Base-by-base conservation (phyloP, 1,140 invertebrate genomes). In the Globodera rostochiensis region DNA sequence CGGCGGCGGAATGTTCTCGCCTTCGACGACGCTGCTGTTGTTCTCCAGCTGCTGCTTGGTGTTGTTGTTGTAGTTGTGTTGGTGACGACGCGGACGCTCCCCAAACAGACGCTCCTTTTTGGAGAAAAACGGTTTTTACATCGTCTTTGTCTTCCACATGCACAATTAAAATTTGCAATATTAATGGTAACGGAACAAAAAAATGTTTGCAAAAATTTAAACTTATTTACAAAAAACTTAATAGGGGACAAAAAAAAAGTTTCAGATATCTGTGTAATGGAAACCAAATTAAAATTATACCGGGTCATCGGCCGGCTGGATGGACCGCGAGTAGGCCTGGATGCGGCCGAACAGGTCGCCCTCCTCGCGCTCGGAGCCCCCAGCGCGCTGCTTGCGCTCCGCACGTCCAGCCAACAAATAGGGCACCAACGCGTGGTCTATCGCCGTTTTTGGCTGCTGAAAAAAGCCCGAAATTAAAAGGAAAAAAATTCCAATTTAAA, bases 321-420 rank as follows among this genome's bases (percentile, higher is more conserved):
- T 82, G 64, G 80, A 82, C 13, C 81, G 79, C 36, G 81, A 82
- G 9, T 82, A 82, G 21, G 81, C 81, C 67, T 80, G 60, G 47
- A 82, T 82, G 50, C 64, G 49, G 46, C 78, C 67, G 60, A 69
- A 82, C 53, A 82, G 46, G 50, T 74, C 67, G n/a, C 80, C 77
- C 36, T 82, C 81, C 53, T 74, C 77, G n/a, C 70, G 60, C 49
- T 78, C 77, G 4, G 64, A 78, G 46, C 57, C 21, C 79, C 19
- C 60, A 21, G n/a, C 13, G n/a, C 53, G 49, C 36, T 25, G 57
- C 50, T 80, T 73, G 67, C 75, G 21, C 13, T 50, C 50, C 47
- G 57, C 47, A 6, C 36, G 46, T 50, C 25, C 36, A 25, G 21
- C 25, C 11, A 25, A n/a, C n/a, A n/a, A 67, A 21, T 67, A 67